Percentiles rank a stretch among this genome's conserved stretches.
Evolutionary conservation across 2,113 vertebrate genomes (phyloP).

Genomic region (Elachura formosa): DNA sequence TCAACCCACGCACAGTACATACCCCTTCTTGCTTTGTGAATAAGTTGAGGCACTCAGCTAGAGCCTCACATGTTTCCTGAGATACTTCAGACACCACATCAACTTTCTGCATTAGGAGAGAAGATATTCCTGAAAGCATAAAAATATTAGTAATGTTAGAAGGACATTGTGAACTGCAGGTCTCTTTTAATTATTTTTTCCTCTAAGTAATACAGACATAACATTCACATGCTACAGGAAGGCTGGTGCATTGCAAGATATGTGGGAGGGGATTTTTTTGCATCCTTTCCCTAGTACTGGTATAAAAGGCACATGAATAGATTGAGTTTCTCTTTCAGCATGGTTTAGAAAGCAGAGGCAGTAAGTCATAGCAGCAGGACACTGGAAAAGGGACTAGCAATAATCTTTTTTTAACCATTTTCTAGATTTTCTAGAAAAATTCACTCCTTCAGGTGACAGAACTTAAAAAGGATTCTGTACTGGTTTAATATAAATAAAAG

Average conservation of each 20-base stretch:
- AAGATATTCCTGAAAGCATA: slow-evolving; percentile 74
- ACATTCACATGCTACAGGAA: neutral
- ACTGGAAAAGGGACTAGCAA: neutral
- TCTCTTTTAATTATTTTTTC: neutral
- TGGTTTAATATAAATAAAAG: neutral
- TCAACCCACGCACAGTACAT: slow-evolving; percentile 2
- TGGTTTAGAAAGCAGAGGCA: neutral
- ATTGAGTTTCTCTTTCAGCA: neutral
- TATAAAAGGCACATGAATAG: neutral
- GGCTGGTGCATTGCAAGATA: neutral
- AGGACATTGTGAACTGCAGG: neutral
- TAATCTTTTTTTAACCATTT: neutral
- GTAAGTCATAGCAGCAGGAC: neutral
- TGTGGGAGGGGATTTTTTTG: neutral
- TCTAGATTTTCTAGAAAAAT: neutral
- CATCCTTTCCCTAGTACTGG: neutral
- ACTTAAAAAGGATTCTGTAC: neutral
- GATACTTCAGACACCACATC: slow-evolving; percentile 84
- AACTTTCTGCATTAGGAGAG: slow-evolving; percentile 77
- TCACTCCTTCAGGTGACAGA: neutral
- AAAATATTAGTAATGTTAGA: neutral
- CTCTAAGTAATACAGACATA: neutral
- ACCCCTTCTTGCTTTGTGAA: slow-evolving; percentile 90
- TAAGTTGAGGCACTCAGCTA: slow-evolving; percentile 82
- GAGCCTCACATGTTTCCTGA: slow-evolving; percentile 77